These are phyloP conservation scores for Hyles vespertilio DNA, from an alignment of 1,140 invertebrate species.

Conservation along the genomic window DNA sequence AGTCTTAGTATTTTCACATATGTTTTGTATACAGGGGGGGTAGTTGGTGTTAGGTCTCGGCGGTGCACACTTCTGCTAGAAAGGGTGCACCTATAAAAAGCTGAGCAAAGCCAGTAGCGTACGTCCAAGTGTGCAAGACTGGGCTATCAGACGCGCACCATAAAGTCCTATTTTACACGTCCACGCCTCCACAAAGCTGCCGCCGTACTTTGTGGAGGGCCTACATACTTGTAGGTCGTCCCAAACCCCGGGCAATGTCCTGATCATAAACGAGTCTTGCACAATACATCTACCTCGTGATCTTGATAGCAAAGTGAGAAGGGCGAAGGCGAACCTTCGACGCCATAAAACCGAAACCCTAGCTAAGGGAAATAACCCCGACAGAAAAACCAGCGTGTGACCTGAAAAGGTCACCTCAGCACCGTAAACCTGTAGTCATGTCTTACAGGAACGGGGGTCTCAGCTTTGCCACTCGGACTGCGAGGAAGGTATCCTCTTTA, in stretches of 20 bases:
- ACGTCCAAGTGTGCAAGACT: background rate
- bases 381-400: too few relatives aligned
- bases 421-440: too few relatives aligned
- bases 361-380: too few relatives aligned
- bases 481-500: too few relatives aligned
- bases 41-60: conserved; percentile 1
- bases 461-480: too few relatives aligned
- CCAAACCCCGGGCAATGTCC: background rate
- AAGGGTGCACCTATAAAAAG: conserved; percentile 1
- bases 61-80: conserved; percentile 1
- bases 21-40: background rate
- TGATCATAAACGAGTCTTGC: background rate
- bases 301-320: conserved; percentile 1
- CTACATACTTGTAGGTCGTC: conserved; percentile 1
- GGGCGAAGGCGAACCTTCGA: background rate
- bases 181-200: background rate
- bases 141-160: conserved; percentile 2
- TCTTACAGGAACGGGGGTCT: too few relatives aligned
- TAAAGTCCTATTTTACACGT: conserved; percentile 4
- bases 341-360: too few relatives aligned
- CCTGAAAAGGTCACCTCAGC: too few relatives aligned
- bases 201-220: background rate
- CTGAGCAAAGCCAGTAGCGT: conserved; percentile 3
- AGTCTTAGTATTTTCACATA: too few relatives aligned
- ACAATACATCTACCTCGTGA: conserved; percentile 1